Percentiles rank a stretch among this genome's conserved stretches.
These are phyloP conservation scores for Tetraodon nigroviridis DNA, from an alignment of 2,113 vertebrate genomes.

Conservation along the genomic window DNA sequence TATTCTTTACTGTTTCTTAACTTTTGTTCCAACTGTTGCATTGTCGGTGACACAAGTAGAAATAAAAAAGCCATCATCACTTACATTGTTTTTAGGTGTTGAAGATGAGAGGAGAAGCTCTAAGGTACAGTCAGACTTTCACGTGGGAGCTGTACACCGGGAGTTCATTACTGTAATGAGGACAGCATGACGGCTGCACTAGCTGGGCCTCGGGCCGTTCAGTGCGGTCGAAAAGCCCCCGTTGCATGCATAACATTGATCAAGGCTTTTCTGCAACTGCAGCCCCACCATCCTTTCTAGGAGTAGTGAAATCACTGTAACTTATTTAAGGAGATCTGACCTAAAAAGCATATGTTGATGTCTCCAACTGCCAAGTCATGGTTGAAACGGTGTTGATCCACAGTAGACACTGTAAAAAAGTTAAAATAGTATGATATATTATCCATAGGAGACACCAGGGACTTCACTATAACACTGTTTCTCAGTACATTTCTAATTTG, in stretches of 20 bases:
- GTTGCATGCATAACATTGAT: slow-evolving; percentile 48
- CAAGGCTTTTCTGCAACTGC: slow-evolving; percentile 37
- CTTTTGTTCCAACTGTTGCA: neutral
- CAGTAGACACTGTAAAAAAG: slow-evolving; percentile 15
- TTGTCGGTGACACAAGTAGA: neutral
- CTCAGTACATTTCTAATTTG: neutral
- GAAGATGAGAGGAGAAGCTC: slow-evolving; percentile 10
- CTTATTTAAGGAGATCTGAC: slow-evolving; percentile 49
- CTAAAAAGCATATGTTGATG: slow-evolving; percentile 16
- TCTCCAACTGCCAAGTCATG: slow-evolving; percentile 15
- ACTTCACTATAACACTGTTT: too few relatives aligned
- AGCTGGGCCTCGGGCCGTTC: slow-evolving; percentile 45
- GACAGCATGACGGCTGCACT: slow-evolving; percentile 54
- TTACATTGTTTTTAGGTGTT: neutral
- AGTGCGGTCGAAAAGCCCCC: slow-evolving; percentile 36
- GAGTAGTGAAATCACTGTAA: slow-evolving; percentile 38
- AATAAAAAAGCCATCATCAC: too few relatives aligned
- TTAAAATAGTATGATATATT: slow-evolving; percentile 3
- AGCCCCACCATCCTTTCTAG: slow-evolving; percentile 25
- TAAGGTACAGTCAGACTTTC: slow-evolving; percentile 35
- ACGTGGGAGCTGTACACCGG: slow-evolving; percentile 51
- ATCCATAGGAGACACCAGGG: too few relatives aligned
- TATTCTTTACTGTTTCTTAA: too few relatives aligned
- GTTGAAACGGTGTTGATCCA: slow-evolving; percentile 27
- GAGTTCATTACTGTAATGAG: slow-evolving; percentile 70